Conservation (phyloP, 2,888 invertebrate species). For the Diaprepes abbreviatus region DNA sequence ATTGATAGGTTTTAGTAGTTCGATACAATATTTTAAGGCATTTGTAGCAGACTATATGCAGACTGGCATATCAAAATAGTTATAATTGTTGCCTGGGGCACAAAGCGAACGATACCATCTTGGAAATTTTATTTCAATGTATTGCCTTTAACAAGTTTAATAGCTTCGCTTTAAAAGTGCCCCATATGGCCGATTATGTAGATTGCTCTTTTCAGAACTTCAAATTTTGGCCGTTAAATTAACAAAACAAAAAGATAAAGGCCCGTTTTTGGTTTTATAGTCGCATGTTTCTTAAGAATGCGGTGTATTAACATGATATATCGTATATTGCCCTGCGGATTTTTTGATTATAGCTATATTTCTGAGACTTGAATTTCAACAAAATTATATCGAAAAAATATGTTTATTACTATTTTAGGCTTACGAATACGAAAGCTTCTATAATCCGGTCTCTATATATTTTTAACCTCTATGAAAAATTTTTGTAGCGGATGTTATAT, state of each 20-base stretch:
- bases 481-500: too few species aligned
- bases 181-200: slow-evolving; percentile 50
- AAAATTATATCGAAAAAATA: neutral
- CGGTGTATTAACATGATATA: slow-evolving; percentile 44
- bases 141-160: slow-evolving; percentile 48
- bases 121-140: slow-evolving; percentile 57
- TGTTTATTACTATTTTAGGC: neutral
- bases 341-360: slow-evolving; percentile 34
- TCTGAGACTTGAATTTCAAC: slow-evolving; percentile 2
- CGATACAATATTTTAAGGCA: slow-evolving; percentile 18
- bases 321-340: slow-evolving; percentile 46
- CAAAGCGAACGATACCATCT: slow-evolving; percentile 58
- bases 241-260: slow-evolving; percentile 49
- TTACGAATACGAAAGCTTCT: too few species aligned
- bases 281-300: slow-evolving; percentile 45
- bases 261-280: slow-evolving; percentile 42
- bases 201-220: slow-evolving; percentile 48
- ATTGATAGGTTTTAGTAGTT: slow-evolving; percentile 40
- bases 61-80: slow-evolving; percentile 53
- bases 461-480: too few species aligned
- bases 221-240: slow-evolving; percentile 46
- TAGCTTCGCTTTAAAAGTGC: slow-evolving; percentile 40
- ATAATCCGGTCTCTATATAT: too few species aligned
- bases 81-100: slow-evolving; percentile 54
- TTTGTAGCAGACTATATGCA: slow-evolving; percentile 18